phyloP scores from a whole-genome alignment of 1,140 invertebrate genomes.

The Limonius californicus region DNA sequence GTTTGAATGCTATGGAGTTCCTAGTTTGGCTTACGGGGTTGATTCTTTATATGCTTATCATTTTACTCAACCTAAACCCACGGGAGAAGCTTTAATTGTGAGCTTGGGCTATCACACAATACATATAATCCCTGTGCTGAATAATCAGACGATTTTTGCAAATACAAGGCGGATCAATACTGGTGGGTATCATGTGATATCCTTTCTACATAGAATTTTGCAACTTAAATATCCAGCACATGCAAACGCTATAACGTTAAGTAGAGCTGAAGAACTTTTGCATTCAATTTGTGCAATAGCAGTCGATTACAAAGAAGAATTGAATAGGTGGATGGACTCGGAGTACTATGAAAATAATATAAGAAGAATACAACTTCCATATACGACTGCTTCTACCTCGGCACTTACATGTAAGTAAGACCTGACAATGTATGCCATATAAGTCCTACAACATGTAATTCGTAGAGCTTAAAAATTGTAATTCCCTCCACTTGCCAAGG shows the following conservation, averaged over 20 bases:
- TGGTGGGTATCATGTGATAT: conserved; percentile 81
- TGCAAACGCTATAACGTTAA: conserved; percentile 79
- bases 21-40: conserved; percentile 80
- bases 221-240: conserved; percentile 94
- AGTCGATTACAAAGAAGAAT: conserved; percentile 72
- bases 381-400: conserved; percentile 56
- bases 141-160: conserved; percentile 64
- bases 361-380: conserved; percentile 80
- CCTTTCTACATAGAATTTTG: conserved; percentile 83
- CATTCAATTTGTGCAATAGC: conserved; percentile 77
- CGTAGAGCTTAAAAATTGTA: too few relatives aligned
- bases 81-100: conserved; percentile 69
- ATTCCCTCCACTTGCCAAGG: too few relatives aligned
- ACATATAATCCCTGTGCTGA: conserved; percentile 80
- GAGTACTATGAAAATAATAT: conserved; percentile 84
- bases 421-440: too few relatives aligned
- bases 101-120: conserved; percentile 84
- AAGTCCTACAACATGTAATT: too few relatives aligned
- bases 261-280: conserved; percentile 81
- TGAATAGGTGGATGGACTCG: conserved; percentile 73
- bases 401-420: conserved; percentile 52
- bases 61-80: conserved; percentile 60
- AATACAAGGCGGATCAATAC: conserved; percentile 80
- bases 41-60: conserved; percentile 81
- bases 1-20: conserved; percentile 91